Base-by-base conservation (phyloP, 2,797 vertebrate genomes). In the Chaenodraco wilsoni region DNA sequence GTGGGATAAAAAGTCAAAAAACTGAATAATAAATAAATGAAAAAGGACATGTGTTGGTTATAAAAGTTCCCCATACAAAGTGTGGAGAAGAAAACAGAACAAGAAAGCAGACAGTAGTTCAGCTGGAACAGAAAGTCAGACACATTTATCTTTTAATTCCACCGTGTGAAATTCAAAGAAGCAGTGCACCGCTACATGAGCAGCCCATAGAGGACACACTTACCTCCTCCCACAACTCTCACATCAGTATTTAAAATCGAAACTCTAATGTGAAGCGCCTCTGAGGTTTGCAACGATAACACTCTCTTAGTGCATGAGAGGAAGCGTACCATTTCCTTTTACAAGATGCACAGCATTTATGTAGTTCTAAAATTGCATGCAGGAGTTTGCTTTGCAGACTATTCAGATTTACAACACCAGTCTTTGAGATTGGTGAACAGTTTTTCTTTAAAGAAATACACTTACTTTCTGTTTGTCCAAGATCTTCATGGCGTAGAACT, bases 401-500 rank as follows among this genome's bases (percentile, higher is more conserved):
- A 40, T 3, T 21, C 9, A 23, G 1, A 51, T 48, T 55, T 52
- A 59, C 9, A 17, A 31, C n/a, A 31, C 23, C 23, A 15, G 43
- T 1, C 49, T 19, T 17, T 11, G 14, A 57, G 7, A 40, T 16
- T 52, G 3, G 9, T n/a, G 33, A 57, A 59, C 1, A 23, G 19
- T 37, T 14, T 57, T 69, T 41, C 51, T 74, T 66, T 9, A 56
- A 66, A 71, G 62, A 2, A 1, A 0, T 13, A 2, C 0, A 94
- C 96, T 82, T 83, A 98, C 98, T 95, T 99, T 99, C 88, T 99
- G 96, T 94, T 99, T 99, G 94, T 99, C 97, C 95, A 99, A 92
- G 92, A 99, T 98, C 95, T 99, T 99, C 97, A 99, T 99, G 85
- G 98, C 98, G 56, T 96, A 98, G 96, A 98, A 98, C 94, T 98